Evolutionary conservation across 2,888 invertebrate genomes (phyloP), one percentile per base, ranked within the genome.

Genomic region (Steromphala cineraria): DNA sequence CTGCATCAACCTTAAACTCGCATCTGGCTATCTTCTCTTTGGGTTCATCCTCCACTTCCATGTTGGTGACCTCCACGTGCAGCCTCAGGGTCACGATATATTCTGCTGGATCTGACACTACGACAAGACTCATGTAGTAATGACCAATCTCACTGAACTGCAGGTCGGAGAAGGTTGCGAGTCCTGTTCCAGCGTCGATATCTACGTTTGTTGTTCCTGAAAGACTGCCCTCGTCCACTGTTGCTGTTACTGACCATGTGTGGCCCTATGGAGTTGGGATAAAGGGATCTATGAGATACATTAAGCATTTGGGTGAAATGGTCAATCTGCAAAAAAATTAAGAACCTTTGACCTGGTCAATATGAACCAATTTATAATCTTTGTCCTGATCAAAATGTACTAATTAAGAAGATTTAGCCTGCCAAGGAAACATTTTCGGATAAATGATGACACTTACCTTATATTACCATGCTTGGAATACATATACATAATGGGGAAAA

Each of bases 1-100:
- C 53, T 15, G 80, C 74, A 36, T 75, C 76, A 28, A 84, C 79
- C 77, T 81, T 84, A 21, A 84, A 17, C 55, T 84, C 81, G 13
- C 81, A 31, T 0, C 40, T 77, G 40, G 78, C 62, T 8, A 78
- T 79, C 62, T 80, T 81, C 13, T 81, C 81, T n/a, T 76, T 74
- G 13, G 80, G 74, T 17, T 80, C 31, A 46, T 67, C 71, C 5
- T 75, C 78, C 62, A 83, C 80, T 21, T 62, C 79, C 15, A 36
- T 3, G 19, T 80, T 81, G 55, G 62, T 74, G 8, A 83, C 71
- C 15, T 52, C 53, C 15, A 78, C 46, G 15, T 53, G 52, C 15
- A 67, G 52, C 62, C 79, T 80, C 21, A n/a, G 36, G 67, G 56
- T 77, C 56, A 82, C 56, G 7, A 24, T 46, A 75, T 83, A 84